These are phyloP conservation scores for Synodontis membranacea DNA, from an alignment of 2,113 vertebrate genomes.

Conservation along the genomic window DNA sequence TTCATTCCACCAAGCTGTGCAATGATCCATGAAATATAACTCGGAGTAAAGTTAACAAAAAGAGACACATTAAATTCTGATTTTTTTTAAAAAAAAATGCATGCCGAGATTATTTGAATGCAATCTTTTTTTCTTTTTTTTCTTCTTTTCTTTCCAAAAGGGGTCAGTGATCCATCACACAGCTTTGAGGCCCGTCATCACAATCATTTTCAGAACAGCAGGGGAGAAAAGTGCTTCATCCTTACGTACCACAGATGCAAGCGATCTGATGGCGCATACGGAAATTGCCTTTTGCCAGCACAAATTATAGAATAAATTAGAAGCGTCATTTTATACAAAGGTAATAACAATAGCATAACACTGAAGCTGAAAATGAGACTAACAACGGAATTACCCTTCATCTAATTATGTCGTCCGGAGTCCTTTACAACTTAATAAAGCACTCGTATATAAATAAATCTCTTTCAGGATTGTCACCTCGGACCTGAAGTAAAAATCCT, in stretches of 20 bases:
- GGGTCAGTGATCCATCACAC: slow-evolving; percentile 55
- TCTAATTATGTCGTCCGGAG: slow-evolving; percentile 71
- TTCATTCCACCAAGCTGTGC: slow-evolving; percentile 72
- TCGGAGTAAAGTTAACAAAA: slow-evolving; percentile 63
- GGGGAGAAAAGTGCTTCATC: slow-evolving; percentile 74
- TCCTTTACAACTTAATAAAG: slow-evolving; percentile 58
- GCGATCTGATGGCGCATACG: slow-evolving; percentile 59
- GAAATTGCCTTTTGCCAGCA: slow-evolving; percentile 70
- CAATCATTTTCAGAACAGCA: slow-evolving; percentile 47
- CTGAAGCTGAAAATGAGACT: slow-evolving; percentile 58
- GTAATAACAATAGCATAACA: slow-evolving; percentile 58
- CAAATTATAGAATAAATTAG: slow-evolving; percentile 46
- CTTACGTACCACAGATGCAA: slow-evolving; percentile 66
- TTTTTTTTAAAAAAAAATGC: slow-evolving; percentile 45
- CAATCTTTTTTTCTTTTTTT: too few species aligned
- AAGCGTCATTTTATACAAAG: slow-evolving; percentile 29
- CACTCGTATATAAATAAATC: slow-evolving; percentile 35
- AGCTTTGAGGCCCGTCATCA: slow-evolving; percentile 56
- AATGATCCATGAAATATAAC: slow-evolving; percentile 60
- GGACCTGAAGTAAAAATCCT: slow-evolving; percentile 54
- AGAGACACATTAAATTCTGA: slow-evolving; percentile 61
- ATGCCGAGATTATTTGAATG: slow-evolving; percentile 73
- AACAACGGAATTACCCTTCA: slow-evolving; percentile 67
- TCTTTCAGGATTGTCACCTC: slow-evolving; percentile 33
- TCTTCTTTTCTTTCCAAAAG: too few species aligned